Percentiles rank a stretch among this genome's conserved stretches.
These are phyloP conservation scores for Drosophila mojavensis DNA, from an alignment of 1,140 invertebrate species.

Conservation along the genomic window DNA sequence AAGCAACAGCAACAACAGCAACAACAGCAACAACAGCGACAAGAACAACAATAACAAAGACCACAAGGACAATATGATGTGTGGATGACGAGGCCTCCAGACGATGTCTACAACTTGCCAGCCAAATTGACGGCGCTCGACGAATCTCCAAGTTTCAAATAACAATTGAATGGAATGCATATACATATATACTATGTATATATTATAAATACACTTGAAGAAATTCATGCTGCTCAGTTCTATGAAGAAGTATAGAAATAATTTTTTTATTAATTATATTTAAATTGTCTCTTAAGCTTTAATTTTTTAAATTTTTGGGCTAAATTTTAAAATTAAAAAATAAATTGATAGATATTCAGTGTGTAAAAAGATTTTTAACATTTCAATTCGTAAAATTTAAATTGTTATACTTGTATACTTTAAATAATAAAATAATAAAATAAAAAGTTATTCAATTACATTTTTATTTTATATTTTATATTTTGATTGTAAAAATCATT, in stretches of 20 bases:
- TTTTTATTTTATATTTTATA: too few species aligned
- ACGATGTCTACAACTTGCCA: slow-evolving; percentile 29
- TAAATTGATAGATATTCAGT: too few species aligned
- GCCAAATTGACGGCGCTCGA: slow-evolving; percentile 49
- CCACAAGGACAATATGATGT: slow-evolving; percentile 35
- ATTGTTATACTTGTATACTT: background rate
- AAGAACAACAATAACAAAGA: slow-evolving; percentile 14
- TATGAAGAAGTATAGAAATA: too few species aligned
- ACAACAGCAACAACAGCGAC: background rate
- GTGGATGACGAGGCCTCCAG: slow-evolving; percentile 28
- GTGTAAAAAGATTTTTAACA: background rate
- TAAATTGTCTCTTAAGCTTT: too few species aligned
- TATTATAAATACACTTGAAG: background rate
- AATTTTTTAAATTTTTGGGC: too few species aligned
- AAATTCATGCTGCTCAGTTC: background rate
- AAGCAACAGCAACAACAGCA: too few species aligned
- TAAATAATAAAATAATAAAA: too few species aligned
- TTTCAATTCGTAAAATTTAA: background rate
- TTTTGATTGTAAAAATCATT: background rate
- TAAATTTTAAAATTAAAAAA: too few species aligned
- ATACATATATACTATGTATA: background rate
- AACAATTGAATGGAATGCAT: slow-evolving; percentile 5
- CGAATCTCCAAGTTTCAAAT: slow-evolving; percentile 41
- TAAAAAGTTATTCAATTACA: too few species aligned
- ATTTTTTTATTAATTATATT: too few species aligned